Evolutionary conservation across 2,888 invertebrate species (phyloP), one percentile per base, ranked within the genome.

Genomic region (Neoscelio sp.): DNA sequence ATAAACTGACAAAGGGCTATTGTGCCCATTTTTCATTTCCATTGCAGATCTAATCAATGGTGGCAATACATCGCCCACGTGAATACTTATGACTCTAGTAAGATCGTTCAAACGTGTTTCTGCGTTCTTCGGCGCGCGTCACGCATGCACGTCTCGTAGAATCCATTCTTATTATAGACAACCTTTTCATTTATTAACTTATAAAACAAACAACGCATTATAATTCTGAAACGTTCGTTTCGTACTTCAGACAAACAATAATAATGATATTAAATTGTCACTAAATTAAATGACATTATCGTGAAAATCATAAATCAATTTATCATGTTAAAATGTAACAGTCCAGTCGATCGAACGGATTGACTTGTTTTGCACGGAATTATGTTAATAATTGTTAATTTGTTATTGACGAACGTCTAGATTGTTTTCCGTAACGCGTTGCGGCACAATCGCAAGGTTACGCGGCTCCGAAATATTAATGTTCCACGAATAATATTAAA

Each of bases 1-100:
- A 83, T 83, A 85, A 18, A 84, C 78, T 85, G 84, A 88, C 86
- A 88, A 88, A 87, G 87, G 86, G 84, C 86, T 76, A 88, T 88
- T 88, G 87, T 88, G 82, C 81, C 77, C 58, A 78, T 80, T 84
- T 86, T 86, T 87, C 76, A 81, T 80, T 67, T 65, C 30, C 82
- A 80, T 87, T 83, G 84, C 84, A 85, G 86, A 87, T 88, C 87
- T 87, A 86, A 88, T 87, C 81, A 76, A 50, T 48, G 38, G 52
- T 78, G 77, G 78, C 58, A 65, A 79, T 71, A 60, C 35, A 38
- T 80, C 87, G 84, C 88, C 88, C 85, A 88, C 87, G 87, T 85
- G 80, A 86, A 87, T 86, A 83, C 83, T 85, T 83, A 80, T 70
- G 84, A 82, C 81, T 83, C 82, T 83, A 82, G 81, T 82, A 82